Percentiles rank a stretch among this genome's conserved stretches.
phyloP scores from a whole-genome alignment of 2,888 invertebrate genomes.

The Amphipoea oculea region DNA sequence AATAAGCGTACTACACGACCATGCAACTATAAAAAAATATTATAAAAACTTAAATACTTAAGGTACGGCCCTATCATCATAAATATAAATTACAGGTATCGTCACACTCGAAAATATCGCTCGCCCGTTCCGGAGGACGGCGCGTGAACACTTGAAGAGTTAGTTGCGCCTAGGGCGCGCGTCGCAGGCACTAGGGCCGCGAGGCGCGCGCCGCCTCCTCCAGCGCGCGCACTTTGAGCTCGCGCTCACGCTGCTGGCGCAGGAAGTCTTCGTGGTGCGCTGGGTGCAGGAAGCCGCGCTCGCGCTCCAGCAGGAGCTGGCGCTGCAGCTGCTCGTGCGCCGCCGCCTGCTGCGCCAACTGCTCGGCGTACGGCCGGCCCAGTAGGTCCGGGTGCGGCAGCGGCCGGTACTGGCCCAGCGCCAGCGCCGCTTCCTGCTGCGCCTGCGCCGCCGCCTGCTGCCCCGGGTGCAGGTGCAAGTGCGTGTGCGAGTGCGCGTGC shows the following conservation, averaged over 20 bases:
- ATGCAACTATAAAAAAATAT: conserved; percentile 89
- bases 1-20: conserved; percentile 88
- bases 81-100: conserved; percentile 87
- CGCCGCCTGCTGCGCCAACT: conserved; percentile 94
- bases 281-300: conserved; percentile 92
- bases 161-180: conserved; percentile 60
- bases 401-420: conserved; percentile 90
- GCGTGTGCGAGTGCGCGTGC: conserved; percentile 97
- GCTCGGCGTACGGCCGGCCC: conserved; percentile 95
- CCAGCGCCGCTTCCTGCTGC: conserved; percentile 92
- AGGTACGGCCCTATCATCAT: conserved; percentile 76
- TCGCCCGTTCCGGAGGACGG: conserved; percentile 65
- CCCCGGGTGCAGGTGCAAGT: conserved; percentile 95
- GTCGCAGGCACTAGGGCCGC: conserved; percentile 80
- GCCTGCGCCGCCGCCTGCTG: conserved; percentile 91
- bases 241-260: conserved; percentile 95
- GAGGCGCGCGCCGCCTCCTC: conserved; percentile 95
- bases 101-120: conserved; percentile 76
- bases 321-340: conserved; percentile 97
- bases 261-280: conserved; percentile 89
- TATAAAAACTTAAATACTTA: conserved; percentile 82
- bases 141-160: conserved; percentile 62
- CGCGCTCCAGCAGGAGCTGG: conserved; percentile 95
- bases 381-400: conserved; percentile 95
- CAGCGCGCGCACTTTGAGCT: conserved; percentile 95